phyloP scores from a whole-genome alignment of 2,888 invertebrate species.

The Keiferia lycopersicella region DNA sequence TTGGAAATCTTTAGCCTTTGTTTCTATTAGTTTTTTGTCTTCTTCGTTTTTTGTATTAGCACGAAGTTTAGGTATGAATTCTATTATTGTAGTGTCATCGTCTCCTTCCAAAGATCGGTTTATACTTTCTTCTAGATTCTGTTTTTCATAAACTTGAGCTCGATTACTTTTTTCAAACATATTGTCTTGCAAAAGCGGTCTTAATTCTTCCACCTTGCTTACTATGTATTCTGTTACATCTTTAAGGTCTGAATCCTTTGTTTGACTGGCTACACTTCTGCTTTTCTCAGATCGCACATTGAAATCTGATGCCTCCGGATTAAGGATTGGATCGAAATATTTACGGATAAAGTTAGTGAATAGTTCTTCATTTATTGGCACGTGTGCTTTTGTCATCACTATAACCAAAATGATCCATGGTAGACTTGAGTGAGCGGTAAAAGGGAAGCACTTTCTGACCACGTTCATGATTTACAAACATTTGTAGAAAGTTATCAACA shows the following conservation, averaged over 20 bases:
- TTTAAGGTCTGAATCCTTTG: constrained; percentile 24
- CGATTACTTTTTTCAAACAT: constrained; percentile 26
- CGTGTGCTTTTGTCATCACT: not conserved
- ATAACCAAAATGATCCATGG: constrained; percentile 1
- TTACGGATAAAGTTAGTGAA: not conserved
- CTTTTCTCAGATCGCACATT: not conserved
- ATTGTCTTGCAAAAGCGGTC: constrained; percentile 50
- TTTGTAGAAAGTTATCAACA: not conserved
- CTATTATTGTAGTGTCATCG: constrained; percentile 58
- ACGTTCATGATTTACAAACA: not conserved
- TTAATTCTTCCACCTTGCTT: constrained; percentile 47
- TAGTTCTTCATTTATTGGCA: not conserved
- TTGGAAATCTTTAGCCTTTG: constrained; percentile 36
- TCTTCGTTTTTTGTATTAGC: not conserved
- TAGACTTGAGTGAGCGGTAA: not conserved
- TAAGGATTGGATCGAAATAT: not conserved
- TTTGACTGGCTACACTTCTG: not conserved
- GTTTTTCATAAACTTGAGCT: not conserved
- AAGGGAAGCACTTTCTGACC: not conserved
- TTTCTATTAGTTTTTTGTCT: constrained; percentile 21
- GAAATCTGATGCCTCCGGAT: not conserved
- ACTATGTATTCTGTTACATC: constrained; percentile 44
- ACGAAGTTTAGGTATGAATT: constrained; percentile 43
- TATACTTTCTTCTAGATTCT: constrained; percentile 22
- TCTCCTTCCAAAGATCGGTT: constrained; percentile 40